Evolutionary conservation across 2,113 vertebrate genomes (phyloP).

Genomic region (Azemiops feae): DNA sequence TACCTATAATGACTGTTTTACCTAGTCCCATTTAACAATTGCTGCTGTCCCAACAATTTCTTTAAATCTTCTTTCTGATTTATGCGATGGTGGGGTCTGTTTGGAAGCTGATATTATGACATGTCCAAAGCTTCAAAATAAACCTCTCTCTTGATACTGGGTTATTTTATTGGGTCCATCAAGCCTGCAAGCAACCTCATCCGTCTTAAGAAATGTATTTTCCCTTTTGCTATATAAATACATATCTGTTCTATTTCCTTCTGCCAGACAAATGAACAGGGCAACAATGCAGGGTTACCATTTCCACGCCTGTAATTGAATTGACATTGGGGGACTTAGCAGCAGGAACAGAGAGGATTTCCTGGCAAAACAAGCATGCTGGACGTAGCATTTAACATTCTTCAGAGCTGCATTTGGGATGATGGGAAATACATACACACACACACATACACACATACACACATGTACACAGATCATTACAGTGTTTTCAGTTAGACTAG

Average conservation of each 20-base stretch:
- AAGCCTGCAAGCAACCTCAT: slow-evolving; percentile 67
- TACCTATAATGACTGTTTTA: background rate
- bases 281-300: slow-evolving; percentile 46
- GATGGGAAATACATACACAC: background rate
- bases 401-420: background rate
- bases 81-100: slow-evolving; percentile 59
- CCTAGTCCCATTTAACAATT: background rate
- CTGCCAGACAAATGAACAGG: slow-evolving; percentile 58
- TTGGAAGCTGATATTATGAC: slow-evolving; percentile 64
- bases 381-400: background rate
- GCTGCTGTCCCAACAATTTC: slow-evolving; percentile 50
- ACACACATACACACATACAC: background rate
- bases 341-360: slow-evolving; percentile 27
- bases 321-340: slow-evolving; percentile 49
- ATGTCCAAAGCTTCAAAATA: slow-evolving; percentile 67
- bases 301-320: slow-evolving; percentile 57
- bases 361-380: background rate
- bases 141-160: slow-evolving; percentile 69
- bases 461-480: background rate
- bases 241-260: slow-evolving; percentile 63
- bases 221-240: slow-evolving; percentile 72
- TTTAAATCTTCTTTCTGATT: slow-evolving; percentile 58
- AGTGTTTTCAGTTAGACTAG: background rate
- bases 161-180: slow-evolving; percentile 68
- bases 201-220: slow-evolving; percentile 70